Base-by-base conservation (phyloP, 2,797 vertebrate genomes). In the Paratrypauchen microcephalus region DNA sequence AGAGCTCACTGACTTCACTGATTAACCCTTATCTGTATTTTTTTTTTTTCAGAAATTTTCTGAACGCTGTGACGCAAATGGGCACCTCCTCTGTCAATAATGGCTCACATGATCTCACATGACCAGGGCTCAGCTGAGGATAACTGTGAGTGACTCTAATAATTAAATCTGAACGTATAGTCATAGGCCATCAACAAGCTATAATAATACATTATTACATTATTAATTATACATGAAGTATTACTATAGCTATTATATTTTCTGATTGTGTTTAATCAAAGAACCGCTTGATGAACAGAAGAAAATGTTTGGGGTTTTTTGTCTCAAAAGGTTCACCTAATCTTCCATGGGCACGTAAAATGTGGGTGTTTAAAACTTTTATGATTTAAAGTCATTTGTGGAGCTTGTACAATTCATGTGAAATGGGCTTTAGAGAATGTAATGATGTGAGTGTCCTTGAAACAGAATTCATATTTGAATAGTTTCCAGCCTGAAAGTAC, bases 1-100 rank as follows among this genome's bases (percentile, higher is more conserved):
- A 82, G 70, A 71, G 61, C 1, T 0, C 6, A 70, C 82, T 66
- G 81, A 80, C 83, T 76, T 75, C 55, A 72, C 69, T 79, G 69
- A 79, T 86, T 78, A 88, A 87, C 83, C 83, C 83, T 71, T 30
- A 52, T 74, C 73, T 28, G 13, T 79, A 73, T 75, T 77, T n/a
- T n/a, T n/a, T n/a, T n/a, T n/a, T n/a, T n/a, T n/a, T n/a, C n/a
- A n/a, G n/a, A n/a, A n/a, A n/a, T n/a, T n/a, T n/a, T 79, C 70
- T 55, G 56, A 70, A 75, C 77, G 45, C 63, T 26, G 45, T 39
- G 72, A 70, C 1, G 45, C 66, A 75, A 82, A 83, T 50, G n/a
- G 71, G 6, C 7, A 24, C 72, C 77, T 56, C 65, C 64, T 78
- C 75, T n/a, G 78, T 70, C 72, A 77, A 86, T 87, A 83, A 83